A percentile compares a stretch with the other conserved stretches of the same genome.
Conservation (phyloP, 1,140 invertebrate species). For the Caenorhabditis remanei region DNA sequence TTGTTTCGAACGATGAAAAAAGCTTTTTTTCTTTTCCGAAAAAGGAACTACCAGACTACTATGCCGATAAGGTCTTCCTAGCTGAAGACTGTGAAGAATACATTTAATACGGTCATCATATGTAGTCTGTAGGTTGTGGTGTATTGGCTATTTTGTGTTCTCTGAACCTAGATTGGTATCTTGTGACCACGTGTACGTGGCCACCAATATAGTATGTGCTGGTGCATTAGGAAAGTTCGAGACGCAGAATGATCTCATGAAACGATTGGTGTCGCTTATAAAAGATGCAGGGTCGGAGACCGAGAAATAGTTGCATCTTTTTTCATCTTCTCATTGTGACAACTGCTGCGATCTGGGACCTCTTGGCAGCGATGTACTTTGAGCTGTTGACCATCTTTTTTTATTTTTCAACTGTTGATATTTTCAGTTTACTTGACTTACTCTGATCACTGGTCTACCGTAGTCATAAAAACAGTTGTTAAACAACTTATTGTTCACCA, state of each 20-base stretch:
- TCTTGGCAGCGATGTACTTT: background rate
- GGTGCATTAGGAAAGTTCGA: background rate
- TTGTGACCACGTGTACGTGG: slow-evolving; percentile 13
- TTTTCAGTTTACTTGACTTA: background rate
- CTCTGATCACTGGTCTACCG: background rate
- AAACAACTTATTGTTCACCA: background rate
- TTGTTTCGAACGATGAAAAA: too few species aligned
- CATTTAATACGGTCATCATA: too few species aligned
- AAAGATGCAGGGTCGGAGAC: slow-evolving; percentile 5
- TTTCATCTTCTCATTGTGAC: background rate
- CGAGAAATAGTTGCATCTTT: background rate
- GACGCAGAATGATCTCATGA: background rate
- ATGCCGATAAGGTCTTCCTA: too few species aligned
- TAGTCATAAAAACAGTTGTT: background rate
- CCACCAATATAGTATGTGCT: slow-evolving; percentile 25
- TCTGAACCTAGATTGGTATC: background rate
- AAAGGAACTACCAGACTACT: too few species aligned
- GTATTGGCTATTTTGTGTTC: background rate
- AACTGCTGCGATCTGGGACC: slow-evolving; percentile 13
- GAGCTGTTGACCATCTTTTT: slow-evolving; percentile 12
- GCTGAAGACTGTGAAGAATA: too few species aligned
- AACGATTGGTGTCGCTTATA: slow-evolving; percentile 3
- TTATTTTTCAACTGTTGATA: slow-evolving; percentile 31
- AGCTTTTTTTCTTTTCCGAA: too few species aligned
- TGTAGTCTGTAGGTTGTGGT: slow-evolving; percentile 6